These are phyloP conservation scores for Tachina fera DNA, from an alignment of 2,888 invertebrate species.

Conservation along the genomic window DNA sequence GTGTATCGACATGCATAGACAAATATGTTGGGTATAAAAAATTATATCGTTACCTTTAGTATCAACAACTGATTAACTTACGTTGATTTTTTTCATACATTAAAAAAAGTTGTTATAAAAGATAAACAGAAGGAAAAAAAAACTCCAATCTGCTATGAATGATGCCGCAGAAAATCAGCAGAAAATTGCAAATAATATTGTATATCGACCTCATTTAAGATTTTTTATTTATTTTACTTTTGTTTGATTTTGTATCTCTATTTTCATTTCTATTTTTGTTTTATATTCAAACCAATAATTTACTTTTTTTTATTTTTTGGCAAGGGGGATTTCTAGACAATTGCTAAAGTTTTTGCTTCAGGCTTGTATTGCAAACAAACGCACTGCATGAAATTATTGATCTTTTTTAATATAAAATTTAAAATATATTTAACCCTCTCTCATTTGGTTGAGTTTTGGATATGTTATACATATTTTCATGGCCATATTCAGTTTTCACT, in stretches of 20 bases:
- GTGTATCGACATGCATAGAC: background rate
- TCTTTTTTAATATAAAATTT: background rate
- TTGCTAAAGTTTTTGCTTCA: slow-evolving; percentile 46
- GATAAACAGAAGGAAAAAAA: background rate
- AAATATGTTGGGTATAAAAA: background rate
- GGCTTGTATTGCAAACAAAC: slow-evolving; percentile 58
- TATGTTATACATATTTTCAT: too few relatives aligned
- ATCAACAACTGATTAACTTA: slow-evolving; percentile 33
- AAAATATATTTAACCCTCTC: slow-evolving; percentile 41
- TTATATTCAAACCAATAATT: slow-evolving; percentile 27
- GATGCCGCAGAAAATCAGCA: slow-evolving; percentile 59
- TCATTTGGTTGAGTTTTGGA: background rate
- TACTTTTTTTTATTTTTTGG: background rate
- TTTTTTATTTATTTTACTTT: background rate
- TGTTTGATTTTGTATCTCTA: slow-evolving; percentile 38
- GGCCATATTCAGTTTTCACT: too few relatives aligned
- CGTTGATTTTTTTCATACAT: slow-evolving; percentile 14
- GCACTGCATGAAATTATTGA: slow-evolving; percentile 53
- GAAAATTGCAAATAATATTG: slow-evolving; percentile 59
- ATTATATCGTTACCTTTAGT: slow-evolving; percentile 13
- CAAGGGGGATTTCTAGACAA: slow-evolving; percentile 29
- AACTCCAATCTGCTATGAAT: slow-evolving; percentile 43
- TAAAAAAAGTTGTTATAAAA: background rate
- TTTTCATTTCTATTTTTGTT: slow-evolving; percentile 15
- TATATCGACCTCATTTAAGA: slow-evolving; percentile 57